Base-by-base conservation (phyloP, 2,113 vertebrate genomes). In the Rostratula benghalensis region DNA sequence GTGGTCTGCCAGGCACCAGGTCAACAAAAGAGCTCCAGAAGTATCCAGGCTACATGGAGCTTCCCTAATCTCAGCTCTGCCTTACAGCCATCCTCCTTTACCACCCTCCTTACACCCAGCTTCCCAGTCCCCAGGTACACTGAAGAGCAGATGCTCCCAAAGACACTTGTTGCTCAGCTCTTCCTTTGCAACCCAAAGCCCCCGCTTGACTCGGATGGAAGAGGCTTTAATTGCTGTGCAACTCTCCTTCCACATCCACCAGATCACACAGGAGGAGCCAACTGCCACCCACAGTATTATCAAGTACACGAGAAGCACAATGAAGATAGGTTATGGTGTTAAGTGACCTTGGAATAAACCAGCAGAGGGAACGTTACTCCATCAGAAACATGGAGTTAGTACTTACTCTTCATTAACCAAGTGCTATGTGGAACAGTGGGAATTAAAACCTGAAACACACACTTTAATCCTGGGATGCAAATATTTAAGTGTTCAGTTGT, bases 151-250 rank as follows among this genome's bases (percentile, higher is more conserved):
- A 33, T 28, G 45, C 56, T 37, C 21, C 4, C 23, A 46, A 45
- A 39, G 6, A 25, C 23, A 33, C 53, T 13, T 20, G 45, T 4
- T 27, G 41, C 35, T 23, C 59, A 76, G 48, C 28, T 59, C 37
- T 6, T 57, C 25, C 68, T 61, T 8, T 30, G 24, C 48, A 51
- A 17, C 43, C 54, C 80, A 23, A 63, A 69, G 20, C 43, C 19
- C 30, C 35, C 37, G 27, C 48, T 35, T 1, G 0, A 15, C 35
- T 56, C 18, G 1, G 12, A 76, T 6, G 14, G 20, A 50, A 64
- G 37, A 10, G 21, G 28, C 21, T 67, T 48, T 48, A 48, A 31
- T 4, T 67, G 59, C 53, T 35, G 30, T 7, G 41, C 12, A 43
- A 14, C 18, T 48, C 73, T 65, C 50, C 71, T 64, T 41, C 43